phyloP scores from a whole-genome alignment of 2,113 vertebrate species.

The Mohoua ochrocephala region DNA sequence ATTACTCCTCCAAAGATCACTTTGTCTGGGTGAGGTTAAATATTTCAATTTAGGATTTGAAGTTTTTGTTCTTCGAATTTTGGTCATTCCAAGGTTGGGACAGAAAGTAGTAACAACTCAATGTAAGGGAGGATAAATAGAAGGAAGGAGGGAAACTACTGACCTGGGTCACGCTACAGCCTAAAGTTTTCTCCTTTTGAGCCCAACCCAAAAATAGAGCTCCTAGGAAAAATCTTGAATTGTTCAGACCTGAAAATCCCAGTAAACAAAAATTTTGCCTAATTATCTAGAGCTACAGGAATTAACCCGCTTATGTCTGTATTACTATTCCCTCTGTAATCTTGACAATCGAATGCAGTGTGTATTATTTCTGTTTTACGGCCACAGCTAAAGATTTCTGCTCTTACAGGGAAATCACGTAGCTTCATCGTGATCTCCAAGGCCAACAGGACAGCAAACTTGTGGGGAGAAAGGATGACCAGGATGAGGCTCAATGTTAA shows the following conservation, averaged over 20 bases:
- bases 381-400: neutral
- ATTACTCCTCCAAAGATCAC: neutral
- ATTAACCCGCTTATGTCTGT: neutral
- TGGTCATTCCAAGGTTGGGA: neutral
- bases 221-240: neutral
- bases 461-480: neutral
- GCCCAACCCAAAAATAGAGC: neutral
- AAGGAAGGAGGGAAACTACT: neutral
- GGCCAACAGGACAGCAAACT: neutral
- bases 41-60: neutral
- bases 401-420: accelerated
- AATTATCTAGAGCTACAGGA: neutral
- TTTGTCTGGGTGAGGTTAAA: too few species aligned
- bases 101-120: neutral
- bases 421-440: neutral
- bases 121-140: neutral
- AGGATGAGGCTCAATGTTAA: neutral
- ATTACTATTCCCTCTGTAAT: neutral
- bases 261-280: neutral
- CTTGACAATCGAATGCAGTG: neutral
- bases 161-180: neutral
- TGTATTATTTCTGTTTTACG: neutral
- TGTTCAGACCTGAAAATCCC: neutral
- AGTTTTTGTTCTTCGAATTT: neutral
- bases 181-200: neutral